Evolutionary conservation across 2,113 vertebrate genomes (phyloP).

Genomic region (Echinops telfairi): DNA sequence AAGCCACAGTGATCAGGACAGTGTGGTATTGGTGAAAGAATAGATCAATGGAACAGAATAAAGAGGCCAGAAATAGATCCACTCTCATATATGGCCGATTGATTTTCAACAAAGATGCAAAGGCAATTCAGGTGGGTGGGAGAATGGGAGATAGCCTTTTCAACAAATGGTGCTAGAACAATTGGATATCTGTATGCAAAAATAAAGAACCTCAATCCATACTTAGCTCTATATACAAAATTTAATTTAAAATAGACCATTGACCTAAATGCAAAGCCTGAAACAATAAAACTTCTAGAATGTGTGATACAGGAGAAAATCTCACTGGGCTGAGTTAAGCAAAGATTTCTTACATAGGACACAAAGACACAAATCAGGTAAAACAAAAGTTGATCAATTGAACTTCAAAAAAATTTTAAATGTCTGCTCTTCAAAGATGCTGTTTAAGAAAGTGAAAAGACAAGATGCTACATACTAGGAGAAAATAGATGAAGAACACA

Average conservation of each 20-base stretch:
- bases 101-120: conserved; percentile 67
- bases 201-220: too few relatives aligned
- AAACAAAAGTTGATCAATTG: not conserved
- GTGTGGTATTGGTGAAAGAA: conserved; percentile 39
- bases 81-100: conserved; percentile 38
- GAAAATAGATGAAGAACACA: too few relatives aligned
- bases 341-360: conserved; percentile 3
- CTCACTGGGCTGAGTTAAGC: not conserved
- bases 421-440: conserved; percentile 24
- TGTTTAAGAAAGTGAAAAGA: not conserved
- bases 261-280: conserved; percentile 38
- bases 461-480: not conserved
- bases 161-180: conserved; percentile 4
- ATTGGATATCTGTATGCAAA: not conserved
- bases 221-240: not conserved
- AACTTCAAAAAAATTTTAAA: conserved; percentile 25
- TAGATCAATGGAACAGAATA: conserved; percentile 50
- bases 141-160: conserved; percentile 52
- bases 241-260: conserved; percentile 2
- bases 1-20: conserved; percentile 61
- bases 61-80: conserved; percentile 52
- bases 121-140: conserved; percentile 52
- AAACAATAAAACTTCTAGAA: conserved; percentile 7
- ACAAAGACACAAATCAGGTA: not conserved
- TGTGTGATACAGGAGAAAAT: not conserved